Evolutionary conservation across 30 jellyfish, hydroid and myxozoan species (phyloP).

Genomic region (Aurelia sp.): DNA sequence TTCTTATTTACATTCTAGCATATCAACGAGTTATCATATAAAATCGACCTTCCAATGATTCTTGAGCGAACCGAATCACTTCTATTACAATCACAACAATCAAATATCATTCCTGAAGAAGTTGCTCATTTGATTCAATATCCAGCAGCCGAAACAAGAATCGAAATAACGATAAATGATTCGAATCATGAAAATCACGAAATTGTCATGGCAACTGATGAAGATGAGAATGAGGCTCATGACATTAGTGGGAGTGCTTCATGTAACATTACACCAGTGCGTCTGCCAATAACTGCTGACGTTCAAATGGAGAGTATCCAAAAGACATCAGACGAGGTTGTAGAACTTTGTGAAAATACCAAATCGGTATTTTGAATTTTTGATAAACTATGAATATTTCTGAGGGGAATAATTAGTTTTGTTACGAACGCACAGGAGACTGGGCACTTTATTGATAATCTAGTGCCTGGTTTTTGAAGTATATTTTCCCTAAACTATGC

Average conservation of each 20-base stretch:
- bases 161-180: neutral
- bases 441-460: no score
- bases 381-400: no score
- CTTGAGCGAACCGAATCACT: conserved; percentile 85
- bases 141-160: conserved; percentile 40
- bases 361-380: no score
- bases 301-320: neutral
- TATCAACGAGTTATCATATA: conserved; percentile 63
- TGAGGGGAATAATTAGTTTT: no score
- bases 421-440: no score
- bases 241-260: no score
- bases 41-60: conserved; percentile 64
- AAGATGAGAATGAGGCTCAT: neutral
- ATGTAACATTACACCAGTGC: no score
- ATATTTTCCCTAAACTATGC: no score
- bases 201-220: neutral
- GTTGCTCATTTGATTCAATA: conserved; percentile 27
- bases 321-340: neutral
- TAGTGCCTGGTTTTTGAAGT: no score
- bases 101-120: conserved; percentile 69
- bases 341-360: no score
- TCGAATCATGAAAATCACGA: neutral
- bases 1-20: conserved; percentile 35
- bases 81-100: conserved; percentile 43
- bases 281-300: neutral